Conservation (phyloP, 2,797 vertebrate genomes). For the Notolepis coatsorum region DNA sequence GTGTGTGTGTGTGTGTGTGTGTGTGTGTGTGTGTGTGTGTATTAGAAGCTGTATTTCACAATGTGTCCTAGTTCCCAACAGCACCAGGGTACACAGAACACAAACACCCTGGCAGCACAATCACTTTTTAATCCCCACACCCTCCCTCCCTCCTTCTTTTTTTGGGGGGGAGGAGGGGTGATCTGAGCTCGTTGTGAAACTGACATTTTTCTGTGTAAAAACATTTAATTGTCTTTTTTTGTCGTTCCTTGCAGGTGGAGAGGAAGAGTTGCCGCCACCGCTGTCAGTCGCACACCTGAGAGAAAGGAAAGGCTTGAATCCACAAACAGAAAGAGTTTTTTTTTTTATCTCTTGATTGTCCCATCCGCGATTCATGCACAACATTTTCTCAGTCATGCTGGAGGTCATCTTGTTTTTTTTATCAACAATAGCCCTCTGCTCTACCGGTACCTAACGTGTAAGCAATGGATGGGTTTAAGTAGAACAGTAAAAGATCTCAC, state of each 20-base stretch:
- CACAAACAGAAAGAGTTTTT: conserved; percentile 38
- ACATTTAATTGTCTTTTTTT: no score
- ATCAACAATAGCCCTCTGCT: background rate
- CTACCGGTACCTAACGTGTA: background rate
- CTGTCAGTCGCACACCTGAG: conserved; percentile 65
- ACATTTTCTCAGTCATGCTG: conserved; percentile 34
- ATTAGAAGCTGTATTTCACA: conserved; percentile 56
- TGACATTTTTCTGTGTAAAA: conserved; percentile 39
- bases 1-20: background rate
- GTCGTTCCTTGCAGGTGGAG: no score
- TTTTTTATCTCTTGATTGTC: conserved; percentile 67
- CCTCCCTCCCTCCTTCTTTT: background rate
- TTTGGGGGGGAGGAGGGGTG: conserved; percentile 24
- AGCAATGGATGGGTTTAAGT: conserved; percentile 19
- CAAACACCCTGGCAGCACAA: conserved; percentile 43
- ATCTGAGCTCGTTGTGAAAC: conserved; percentile 41
- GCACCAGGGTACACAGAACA: conserved; percentile 39
- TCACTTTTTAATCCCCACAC: conserved; percentile 48
- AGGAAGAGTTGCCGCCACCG: conserved; percentile 18
- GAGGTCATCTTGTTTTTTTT: conserved; percentile 22
- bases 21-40: conserved; percentile 26
- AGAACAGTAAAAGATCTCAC: background rate
- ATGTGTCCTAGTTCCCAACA: conserved; percentile 61
- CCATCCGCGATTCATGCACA: conserved; percentile 55
- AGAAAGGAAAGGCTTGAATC: conserved; percentile 35